Conservation (phyloP, 2,113 vertebrate genomes). For the Bungarus multicinctus region DNA sequence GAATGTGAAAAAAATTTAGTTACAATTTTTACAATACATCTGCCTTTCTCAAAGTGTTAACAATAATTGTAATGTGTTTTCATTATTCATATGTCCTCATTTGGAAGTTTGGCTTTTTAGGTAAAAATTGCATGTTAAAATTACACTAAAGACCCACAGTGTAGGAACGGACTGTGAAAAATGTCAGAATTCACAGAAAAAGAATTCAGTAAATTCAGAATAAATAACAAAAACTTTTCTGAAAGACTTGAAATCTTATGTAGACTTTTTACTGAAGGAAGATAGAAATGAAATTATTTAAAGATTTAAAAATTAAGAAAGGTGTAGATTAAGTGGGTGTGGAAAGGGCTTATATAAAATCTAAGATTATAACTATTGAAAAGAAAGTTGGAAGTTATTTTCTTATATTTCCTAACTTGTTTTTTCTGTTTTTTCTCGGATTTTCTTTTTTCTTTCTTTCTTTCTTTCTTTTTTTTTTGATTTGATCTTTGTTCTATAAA, state of each 20-base stretch:
- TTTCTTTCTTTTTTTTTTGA: background rate
- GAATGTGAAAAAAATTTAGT: background rate
- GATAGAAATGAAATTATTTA: background rate
- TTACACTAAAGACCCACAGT: background rate
- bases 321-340: background rate
- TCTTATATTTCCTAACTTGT: background rate
- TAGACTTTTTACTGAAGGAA: background rate
- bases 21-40: background rate
- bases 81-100: background rate
- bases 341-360: background rate
- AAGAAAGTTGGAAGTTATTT: background rate
- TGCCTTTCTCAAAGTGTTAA: background rate
- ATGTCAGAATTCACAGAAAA: background rate
- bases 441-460: background rate
- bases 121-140: background rate
- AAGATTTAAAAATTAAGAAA: background rate
- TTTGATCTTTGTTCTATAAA: background rate
- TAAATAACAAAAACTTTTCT: background rate
- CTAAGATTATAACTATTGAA: background rate
- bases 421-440: background rate
- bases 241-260: background rate
- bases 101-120: background rate
- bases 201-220: background rate
- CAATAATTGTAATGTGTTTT: background rate
- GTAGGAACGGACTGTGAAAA: background rate